phyloP scores from a whole-genome alignment of 1,140 invertebrate species.

The Drosophila grimshawi region DNA sequence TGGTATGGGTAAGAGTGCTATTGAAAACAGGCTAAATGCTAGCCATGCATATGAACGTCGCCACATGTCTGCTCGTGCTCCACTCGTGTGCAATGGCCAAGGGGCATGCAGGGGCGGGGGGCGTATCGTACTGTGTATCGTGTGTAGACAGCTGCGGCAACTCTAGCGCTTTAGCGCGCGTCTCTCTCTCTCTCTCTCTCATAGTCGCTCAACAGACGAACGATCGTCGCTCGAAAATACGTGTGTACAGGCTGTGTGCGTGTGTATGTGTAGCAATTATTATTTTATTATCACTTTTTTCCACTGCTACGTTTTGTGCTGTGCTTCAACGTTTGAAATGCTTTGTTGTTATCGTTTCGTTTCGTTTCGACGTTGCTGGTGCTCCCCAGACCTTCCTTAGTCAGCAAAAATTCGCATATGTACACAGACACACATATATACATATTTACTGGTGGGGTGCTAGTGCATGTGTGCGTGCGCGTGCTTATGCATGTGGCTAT shows the following conservation, averaged over 20 bases:
- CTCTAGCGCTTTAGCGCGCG: conserved; percentile 50
- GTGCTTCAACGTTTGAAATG: conserved; percentile 77
- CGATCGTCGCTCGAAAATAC: conserved; percentile 9
- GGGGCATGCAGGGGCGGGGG: conserved; percentile 23
- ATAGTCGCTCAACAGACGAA: conserved; percentile 31
- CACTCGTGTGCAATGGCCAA: conserved; percentile 37
- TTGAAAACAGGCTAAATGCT: conserved; percentile 57
- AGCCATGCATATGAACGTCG: conserved; percentile 32
- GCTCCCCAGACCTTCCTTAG: conserved; percentile 83
- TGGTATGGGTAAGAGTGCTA: conserved; percentile 18
- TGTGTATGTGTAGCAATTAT: conserved; percentile 73
- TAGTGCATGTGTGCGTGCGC: conserved; percentile 59
- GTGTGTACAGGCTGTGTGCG: not conserved
- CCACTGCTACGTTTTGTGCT: conserved; percentile 69
- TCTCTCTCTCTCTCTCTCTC: conserved; percentile 18
- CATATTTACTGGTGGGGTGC: conserved; percentile 36
- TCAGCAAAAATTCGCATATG: conserved; percentile 81
- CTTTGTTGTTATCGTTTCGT: conserved; percentile 75
- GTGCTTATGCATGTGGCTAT: conserved; percentile 50
- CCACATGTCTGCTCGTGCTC: conserved; percentile 71
- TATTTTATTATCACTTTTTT: conserved; percentile 83
- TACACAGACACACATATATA: conserved; percentile 62
- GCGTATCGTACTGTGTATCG: conserved; percentile 9
- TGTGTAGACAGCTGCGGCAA: conserved; percentile 69
- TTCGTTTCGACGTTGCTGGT: conserved; percentile 65